phyloP scores from a whole-genome alignment of 2,797 vertebrate genomes.

The Chromobotia macracanthus region DNA sequence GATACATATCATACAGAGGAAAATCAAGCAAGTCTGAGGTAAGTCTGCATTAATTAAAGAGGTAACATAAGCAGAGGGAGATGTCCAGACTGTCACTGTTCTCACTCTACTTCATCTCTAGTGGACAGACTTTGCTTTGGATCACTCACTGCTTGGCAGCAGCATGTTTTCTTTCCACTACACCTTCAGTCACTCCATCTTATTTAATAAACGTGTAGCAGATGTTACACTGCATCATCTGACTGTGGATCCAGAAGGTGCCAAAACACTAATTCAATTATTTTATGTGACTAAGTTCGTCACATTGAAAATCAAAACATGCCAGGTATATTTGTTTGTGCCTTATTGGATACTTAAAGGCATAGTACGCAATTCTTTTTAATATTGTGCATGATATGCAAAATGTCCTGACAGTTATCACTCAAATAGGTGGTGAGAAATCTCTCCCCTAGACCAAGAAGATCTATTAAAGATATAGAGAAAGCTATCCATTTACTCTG shows the following conservation, averaged over 20 bases:
- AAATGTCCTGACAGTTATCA: not conserved
- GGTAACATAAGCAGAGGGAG: not conserved
- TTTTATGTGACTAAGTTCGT: not conserved
- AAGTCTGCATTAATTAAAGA: too few species aligned
- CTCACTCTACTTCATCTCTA: not conserved
- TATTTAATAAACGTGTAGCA: not conserved
- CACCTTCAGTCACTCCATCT: not conserved
- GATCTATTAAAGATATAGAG: too few species aligned
- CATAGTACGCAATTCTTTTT: too few species aligned
- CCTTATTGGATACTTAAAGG: too few species aligned
- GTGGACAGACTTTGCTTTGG: not conserved
- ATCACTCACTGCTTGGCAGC: not conserved
- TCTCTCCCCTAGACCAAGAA: too few species aligned
- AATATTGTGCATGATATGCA: too few species aligned
- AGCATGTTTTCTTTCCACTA: not conserved
- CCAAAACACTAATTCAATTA: not conserved
- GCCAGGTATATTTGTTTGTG: not conserved
- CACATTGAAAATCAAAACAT: not conserved
- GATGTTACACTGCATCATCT: not conserved
- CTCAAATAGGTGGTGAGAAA: not conserved
- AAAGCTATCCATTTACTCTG: too few species aligned
- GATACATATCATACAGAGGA: too few species aligned
- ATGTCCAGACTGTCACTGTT: not conserved
- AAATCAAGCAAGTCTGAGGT: not conserved
- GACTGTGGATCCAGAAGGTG: not conserved